A percentile compares a stretch with the other conserved stretches of the same genome.
Evolutionary conservation across 1,140 invertebrate genomes (phyloP).

Genomic region (Papilio aristodemus): DNA sequence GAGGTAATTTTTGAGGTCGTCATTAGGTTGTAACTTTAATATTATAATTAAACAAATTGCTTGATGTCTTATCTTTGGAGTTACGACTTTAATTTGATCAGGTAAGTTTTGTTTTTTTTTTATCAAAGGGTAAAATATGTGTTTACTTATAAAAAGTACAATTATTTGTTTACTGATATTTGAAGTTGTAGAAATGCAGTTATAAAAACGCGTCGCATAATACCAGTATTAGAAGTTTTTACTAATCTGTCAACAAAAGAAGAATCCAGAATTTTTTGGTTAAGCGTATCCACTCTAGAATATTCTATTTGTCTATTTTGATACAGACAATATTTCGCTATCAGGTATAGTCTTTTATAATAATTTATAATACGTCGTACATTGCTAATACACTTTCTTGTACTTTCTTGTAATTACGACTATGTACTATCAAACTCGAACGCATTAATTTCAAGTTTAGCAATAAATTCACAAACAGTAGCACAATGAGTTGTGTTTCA

Average conservation of each 20-base stretch:
- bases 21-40: slow-evolving; percentile 53
- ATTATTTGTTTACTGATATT: too few species aligned
- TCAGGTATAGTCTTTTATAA: neutral
- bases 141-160: too few species aligned
- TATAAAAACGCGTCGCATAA: too few species aligned
- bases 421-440: neutral
- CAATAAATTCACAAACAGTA: slow-evolving; percentile 20
- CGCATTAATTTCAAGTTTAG: slow-evolving; percentile 3
- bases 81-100: slow-evolving; percentile 42
- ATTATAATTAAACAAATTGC: slow-evolving; percentile 62
- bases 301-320: too few species aligned
- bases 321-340: too few species aligned
- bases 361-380: neutral
- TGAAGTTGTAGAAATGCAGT: too few species aligned
- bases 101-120: neutral
- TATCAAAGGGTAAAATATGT: too few species aligned
- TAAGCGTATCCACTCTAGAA: too few species aligned
- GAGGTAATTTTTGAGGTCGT: slow-evolving; percentile 51
- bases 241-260: too few species aligned
- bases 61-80: slow-evolving; percentile 59
- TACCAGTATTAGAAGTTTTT: too few species aligned
- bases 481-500: slow-evolving; percentile 8
- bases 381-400: neutral
- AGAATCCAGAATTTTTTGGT: too few species aligned
- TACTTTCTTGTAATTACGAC: neutral